Base-by-base conservation (phyloP, 2,888 invertebrate species). In the Drosophila koepferae region DNA sequence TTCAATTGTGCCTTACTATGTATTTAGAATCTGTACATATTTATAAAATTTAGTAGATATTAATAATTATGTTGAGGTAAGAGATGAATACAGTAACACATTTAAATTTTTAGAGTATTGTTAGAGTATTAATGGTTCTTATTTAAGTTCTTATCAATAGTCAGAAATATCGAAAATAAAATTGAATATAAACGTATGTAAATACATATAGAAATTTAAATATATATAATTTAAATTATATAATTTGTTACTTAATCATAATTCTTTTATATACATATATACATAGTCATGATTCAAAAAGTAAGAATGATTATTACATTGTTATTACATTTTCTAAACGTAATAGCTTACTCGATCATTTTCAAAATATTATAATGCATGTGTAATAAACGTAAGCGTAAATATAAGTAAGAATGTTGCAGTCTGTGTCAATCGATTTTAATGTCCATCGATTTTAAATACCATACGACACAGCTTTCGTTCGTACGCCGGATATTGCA, bases 1-100 rank as follows among this genome's bases (percentile, higher is more conserved):
- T 90, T 88, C 70, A 82, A 88, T 61, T 69, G 86, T 86, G 86
- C 86, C 86, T 86, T 86, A 86, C 78, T 87, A 86, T 65, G 69
- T 79, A 88, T 78, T 83, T 86, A 88, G 84, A 75, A 81, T 72
- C 70, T 83, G 73, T 80, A 77, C n/a, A 71, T 80, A 82, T 61
- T 80, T 70, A 65, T 55, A 43, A 56, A 59, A 59, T 59, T 73
- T 41, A 76, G 63, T 73, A 76, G 62, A 53, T 76, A 73, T 72
- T 72, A 61, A 43, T 66, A 53, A 49, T 73, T 76, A 18, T 70
- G 73, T 73, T 77, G 43, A 56, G 60, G 63, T 59, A 63, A 12
- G 12, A 44, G 36, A 38, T 8, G 51, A 20, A 74, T 55, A 75
- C 54, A 63, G 23, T 38, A 43, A 62, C 20, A 53, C 56, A 49